These are phyloP conservation scores for Syngnathus floridae DNA, from an alignment of 2,113 vertebrate genomes.

Conservation along the genomic window DNA sequence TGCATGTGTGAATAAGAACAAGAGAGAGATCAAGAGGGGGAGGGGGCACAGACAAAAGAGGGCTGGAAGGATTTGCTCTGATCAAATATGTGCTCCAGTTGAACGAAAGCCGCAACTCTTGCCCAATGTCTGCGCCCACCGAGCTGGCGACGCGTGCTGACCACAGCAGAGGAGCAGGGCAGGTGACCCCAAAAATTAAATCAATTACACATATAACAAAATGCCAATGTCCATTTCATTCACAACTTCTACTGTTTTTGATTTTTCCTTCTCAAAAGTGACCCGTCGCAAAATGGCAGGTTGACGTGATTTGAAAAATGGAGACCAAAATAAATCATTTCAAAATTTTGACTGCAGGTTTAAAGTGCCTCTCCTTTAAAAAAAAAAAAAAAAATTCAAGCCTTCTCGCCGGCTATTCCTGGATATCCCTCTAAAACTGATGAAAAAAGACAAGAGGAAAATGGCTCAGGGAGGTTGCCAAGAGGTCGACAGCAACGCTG, in stretches of 20 bases:
- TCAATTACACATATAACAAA: neutral
- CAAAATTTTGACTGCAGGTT: too few relatives aligned
- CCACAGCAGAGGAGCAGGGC: neutral
- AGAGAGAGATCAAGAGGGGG: slow-evolving; percentile 58
- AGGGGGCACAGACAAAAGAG: slow-evolving; percentile 51
- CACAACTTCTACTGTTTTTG: neutral
- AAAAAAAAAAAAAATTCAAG: too few relatives aligned
- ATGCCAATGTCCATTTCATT: neutral
- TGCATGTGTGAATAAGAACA: slow-evolving; percentile 67
- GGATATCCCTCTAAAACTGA: too few relatives aligned
- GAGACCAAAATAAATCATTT: neutral
- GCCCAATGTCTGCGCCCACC: slow-evolving; percentile 56
- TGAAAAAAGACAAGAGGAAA: too few relatives aligned
- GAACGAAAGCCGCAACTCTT: slow-evolving; percentile 67
- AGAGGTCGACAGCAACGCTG: too few relatives aligned
- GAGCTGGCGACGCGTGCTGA: slow-evolving; percentile 14
- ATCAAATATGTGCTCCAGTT: slow-evolving; percentile 71
- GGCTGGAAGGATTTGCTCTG: slow-evolving; percentile 54
- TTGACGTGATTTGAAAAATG: neutral
- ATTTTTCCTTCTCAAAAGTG: neutral
- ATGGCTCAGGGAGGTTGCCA: too few relatives aligned
- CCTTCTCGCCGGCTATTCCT: too few relatives aligned
- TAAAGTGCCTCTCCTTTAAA: too few relatives aligned
- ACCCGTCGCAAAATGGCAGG: neutral
- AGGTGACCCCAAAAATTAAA: neutral